A percentile compares a stretch with the other conserved stretches of the same genome.
Evolutionary conservation across 2,888 invertebrate genomes (phyloP).

Genomic region (Halictus quadricinctus): DNA sequence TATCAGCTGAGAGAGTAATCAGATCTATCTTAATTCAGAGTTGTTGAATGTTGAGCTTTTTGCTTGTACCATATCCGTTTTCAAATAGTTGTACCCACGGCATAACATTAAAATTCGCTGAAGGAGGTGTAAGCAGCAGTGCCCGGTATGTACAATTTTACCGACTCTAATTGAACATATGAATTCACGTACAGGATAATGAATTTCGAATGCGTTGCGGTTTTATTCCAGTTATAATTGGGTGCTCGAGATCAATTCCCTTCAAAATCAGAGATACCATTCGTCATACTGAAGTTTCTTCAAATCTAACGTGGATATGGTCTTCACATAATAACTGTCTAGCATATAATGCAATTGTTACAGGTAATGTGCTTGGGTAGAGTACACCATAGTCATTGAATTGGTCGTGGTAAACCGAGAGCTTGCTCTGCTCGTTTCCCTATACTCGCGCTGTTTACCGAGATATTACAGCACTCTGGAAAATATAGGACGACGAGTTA

Average conservation of each 20-base stretch:
- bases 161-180: not conserved
- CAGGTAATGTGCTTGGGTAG: constrained; percentile 43
- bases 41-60: too few relatives aligned
- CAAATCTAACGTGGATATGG: constrained; percentile 41
- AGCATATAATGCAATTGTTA: constrained; percentile 53
- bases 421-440: constrained; percentile 46
- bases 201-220: not conserved
- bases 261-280: constrained; percentile 24
- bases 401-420: constrained; percentile 55
- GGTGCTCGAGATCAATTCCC: not conserved
- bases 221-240: not conserved
- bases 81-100: too few relatives aligned
- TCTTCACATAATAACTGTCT: constrained; percentile 31
- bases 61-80: not conserved
- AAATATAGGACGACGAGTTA: constrained; percentile 40
- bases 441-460: constrained; percentile 25
- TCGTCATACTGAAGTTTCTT: constrained; percentile 37
- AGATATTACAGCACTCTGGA: constrained; percentile 39
- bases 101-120: not conserved
- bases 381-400: constrained; percentile 54
- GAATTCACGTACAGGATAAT: not conserved
- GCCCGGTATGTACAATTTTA: not conserved
- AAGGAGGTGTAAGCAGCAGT: not conserved
- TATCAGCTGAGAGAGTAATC: too few relatives aligned
- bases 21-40: too few relatives aligned